Conservation (phyloP, 2,113 vertebrate genomes). For the Nanorana parkeri region DNA sequence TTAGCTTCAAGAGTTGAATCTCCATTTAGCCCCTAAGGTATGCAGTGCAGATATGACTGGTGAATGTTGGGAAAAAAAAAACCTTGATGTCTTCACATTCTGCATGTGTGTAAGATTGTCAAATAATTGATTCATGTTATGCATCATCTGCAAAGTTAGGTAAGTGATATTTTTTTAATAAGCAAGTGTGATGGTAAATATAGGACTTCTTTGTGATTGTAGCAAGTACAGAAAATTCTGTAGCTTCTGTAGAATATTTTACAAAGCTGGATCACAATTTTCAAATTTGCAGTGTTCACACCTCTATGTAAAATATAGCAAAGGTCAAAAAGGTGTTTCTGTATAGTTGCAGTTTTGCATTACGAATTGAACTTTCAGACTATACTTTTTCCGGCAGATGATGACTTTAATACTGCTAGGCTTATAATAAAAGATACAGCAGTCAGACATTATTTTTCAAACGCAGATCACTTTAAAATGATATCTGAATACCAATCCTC, state of each 20-base stretch:
- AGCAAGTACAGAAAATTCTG: not conserved
- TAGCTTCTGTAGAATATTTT: not conserved
- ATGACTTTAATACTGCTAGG: constrained; percentile 21
- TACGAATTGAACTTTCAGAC: constrained; percentile 8
- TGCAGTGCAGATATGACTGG: too few relatives aligned
- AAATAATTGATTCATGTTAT: too few relatives aligned
- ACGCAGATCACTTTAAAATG: constrained; percentile 39
- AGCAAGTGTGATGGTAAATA: too few relatives aligned
- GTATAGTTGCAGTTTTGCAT: constrained; percentile 13
- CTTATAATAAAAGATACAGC: constrained; percentile 36
- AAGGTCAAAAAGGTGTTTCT: not conserved
- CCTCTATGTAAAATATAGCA: not conserved
- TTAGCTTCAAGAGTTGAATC: too few relatives aligned
- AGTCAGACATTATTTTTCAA: constrained; percentile 37
- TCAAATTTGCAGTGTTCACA: not conserved
- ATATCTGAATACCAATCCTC: constrained; percentile 36
- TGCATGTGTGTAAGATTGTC: too few relatives aligned
- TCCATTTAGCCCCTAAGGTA: too few relatives aligned
- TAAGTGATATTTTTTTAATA: too few relatives aligned
- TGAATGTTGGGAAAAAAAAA: too few relatives aligned
- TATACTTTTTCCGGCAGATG: constrained; percentile 9
- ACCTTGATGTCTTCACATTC: too few relatives aligned
- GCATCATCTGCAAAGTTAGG: too few relatives aligned
- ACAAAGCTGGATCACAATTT: not conserved
- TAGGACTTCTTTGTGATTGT: too few relatives aligned